Percentiles rank a stretch among this genome's conserved stretches.
These are phyloP conservation scores for Myotis findleyi DNA, from an alignment of 2,797 vertebrate species.

Conservation along the genomic window DNA sequence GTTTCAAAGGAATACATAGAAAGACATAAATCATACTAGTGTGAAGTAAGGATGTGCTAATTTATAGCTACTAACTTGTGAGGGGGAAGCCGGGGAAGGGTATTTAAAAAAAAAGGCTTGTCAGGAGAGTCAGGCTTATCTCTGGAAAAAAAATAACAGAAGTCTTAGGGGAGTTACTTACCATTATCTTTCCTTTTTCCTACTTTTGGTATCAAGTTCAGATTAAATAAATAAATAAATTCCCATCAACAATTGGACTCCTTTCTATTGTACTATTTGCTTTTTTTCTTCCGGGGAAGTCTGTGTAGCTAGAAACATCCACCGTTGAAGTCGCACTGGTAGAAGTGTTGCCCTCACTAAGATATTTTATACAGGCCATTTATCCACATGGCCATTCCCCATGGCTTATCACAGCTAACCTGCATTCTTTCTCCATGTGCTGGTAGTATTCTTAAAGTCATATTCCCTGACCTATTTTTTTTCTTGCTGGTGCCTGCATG, in stretches of 20 bases:
- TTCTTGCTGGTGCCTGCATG: neutral
- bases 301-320: neutral
- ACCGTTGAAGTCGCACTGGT: neutral
- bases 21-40: neutral
- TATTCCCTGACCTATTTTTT: neutral
- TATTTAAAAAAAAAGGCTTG: neutral
- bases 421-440: neutral
- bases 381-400: neutral
- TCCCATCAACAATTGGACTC: neutral
- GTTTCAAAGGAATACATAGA: neutral
- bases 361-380: neutral
- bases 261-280: neutral
- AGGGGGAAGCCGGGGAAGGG: fast-evolving
- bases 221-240: neutral
- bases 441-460: neutral
- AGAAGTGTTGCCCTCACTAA: neutral
- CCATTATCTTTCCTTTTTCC: neutral
- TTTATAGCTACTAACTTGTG: neutral
- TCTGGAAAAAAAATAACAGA: neutral
- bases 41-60: neutral
- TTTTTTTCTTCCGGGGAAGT: neutral
- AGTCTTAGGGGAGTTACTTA: neutral
- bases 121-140: neutral
- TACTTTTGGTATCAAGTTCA: neutral
- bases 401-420: neutral